Conservation (phyloP, 2,888 invertebrate species). For the Nomada hirtipes region DNA sequence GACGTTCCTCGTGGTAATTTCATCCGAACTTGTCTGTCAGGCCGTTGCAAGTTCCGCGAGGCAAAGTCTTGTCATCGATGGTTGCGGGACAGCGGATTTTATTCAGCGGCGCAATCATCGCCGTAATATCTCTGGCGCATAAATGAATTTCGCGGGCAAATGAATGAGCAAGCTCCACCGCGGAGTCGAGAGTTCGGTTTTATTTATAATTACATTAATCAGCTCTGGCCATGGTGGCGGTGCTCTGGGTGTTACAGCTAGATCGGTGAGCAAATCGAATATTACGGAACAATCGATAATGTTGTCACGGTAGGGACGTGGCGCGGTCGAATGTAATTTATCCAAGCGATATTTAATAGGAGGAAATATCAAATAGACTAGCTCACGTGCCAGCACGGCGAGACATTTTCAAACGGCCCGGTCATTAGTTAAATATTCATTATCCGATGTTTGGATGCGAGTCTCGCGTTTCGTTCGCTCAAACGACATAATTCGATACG, state of each 20-base stretch:
- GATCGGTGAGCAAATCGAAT: constrained; percentile 11
- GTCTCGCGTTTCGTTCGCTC: constrained; percentile 50
- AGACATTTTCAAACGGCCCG: constrained; percentile 40
- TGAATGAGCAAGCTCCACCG: not conserved
- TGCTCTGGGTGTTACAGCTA: constrained; percentile 22
- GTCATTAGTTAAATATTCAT: constrained; percentile 67
- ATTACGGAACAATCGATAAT: constrained; percentile 53
- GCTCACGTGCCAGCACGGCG: not conserved
- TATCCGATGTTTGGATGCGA: constrained; percentile 53
- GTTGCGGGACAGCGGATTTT: not conserved
- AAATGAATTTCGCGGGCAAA: constrained; percentile 19
- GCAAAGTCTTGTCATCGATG: not conserved
- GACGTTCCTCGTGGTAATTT: constrained; percentile 6
- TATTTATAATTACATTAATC: constrained; percentile 57
- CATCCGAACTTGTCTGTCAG: constrained; percentile 6
- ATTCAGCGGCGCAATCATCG: not conserved
- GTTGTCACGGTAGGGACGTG: constrained; percentile 29
- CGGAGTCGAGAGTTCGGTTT: constrained; percentile 7
- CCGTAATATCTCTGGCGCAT: not conserved
- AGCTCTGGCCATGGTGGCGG: constrained; percentile 1
- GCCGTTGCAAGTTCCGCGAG: not conserved
- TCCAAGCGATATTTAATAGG: constrained; percentile 56
- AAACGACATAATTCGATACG: constrained; percentile 51
- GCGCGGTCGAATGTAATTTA: constrained; percentile 47
- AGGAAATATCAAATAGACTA: constrained; percentile 46